Percentiles rank a stretch among this genome's conserved stretches.
Conservation (phyloP, 2,888 invertebrate species). For the Malthinus flaveolus region DNA sequence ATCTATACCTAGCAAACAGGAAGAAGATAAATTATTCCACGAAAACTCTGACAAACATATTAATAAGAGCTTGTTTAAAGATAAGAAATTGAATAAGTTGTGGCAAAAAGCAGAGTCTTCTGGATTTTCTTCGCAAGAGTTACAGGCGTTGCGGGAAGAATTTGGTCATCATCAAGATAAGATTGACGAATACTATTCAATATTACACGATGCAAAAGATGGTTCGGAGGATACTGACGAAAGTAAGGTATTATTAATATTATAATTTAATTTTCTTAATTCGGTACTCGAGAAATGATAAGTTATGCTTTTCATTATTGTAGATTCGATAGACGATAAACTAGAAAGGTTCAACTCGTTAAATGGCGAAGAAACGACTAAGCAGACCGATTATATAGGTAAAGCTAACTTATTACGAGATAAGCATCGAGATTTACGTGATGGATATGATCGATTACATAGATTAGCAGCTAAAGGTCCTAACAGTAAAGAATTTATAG, state of each 20-base stretch:
- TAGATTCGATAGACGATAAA: conserved; percentile 75
- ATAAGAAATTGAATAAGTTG: conserved; percentile 85
- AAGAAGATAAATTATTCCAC: conserved; percentile 58
- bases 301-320: background rate
- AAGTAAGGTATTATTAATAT: conserved; percentile 59
- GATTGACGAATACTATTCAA: conserved; percentile 83
- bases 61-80: conserved; percentile 81
- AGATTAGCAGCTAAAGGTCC: conserved; percentile 76
- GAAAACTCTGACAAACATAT: conserved; percentile 63
- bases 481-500: conserved; percentile 83
- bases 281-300: background rate
- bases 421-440: conserved; percentile 74
- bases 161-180: conserved; percentile 92
- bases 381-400: conserved; percentile 63
- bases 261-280: background rate
- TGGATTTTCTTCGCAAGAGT: conserved; percentile 84
- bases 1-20: conserved; percentile 53
- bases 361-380: conserved; percentile 60
- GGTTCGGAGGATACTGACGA: conserved; percentile 62
- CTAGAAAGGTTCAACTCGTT: conserved; percentile 74
- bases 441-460: conserved; percentile 77
- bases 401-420: conserved; percentile 74
- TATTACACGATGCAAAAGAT: conserved; percentile 72
- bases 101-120: conserved; percentile 89
- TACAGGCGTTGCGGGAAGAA: conserved; percentile 83